These are phyloP conservation scores for Mycteria americana DNA, from an alignment of 2,797 vertebrate genomes.

Conservation along the genomic window DNA sequence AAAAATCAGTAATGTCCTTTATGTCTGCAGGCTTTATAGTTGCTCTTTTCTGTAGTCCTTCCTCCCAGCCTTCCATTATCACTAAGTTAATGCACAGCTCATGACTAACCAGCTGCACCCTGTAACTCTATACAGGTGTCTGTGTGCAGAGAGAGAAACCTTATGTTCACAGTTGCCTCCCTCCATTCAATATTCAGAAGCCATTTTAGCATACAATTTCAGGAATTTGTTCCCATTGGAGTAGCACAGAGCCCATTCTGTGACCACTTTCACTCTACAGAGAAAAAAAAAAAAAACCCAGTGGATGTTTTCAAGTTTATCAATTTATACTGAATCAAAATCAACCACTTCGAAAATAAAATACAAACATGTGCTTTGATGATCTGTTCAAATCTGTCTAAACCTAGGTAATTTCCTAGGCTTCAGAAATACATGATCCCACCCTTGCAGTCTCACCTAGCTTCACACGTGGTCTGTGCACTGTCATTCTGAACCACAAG, in stretches of 20 bases:
- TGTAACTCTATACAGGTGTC: neutral
- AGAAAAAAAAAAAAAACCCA: neutral
- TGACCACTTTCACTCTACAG: neutral
- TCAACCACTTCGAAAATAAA: neutral
- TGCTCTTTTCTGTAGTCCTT: neutral
- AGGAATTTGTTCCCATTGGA: neutral
- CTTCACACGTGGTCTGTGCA: neutral
- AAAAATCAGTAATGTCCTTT: neutral
- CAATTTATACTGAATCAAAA: neutral
- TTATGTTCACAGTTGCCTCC: neutral
- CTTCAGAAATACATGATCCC: neutral
- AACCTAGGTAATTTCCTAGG: neutral
- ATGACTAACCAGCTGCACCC: neutral
- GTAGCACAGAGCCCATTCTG: neutral
- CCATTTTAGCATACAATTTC: neutral
- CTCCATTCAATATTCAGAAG: neutral
- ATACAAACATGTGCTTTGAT: neutral
- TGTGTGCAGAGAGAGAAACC: neutral
- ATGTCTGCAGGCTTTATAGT: neutral
- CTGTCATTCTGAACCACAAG: neutral
- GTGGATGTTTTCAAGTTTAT: neutral
- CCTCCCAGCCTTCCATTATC: neutral
- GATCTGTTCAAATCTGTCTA: neutral
- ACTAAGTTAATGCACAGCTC: neutral
- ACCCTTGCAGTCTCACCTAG: neutral